These are phyloP conservation scores for Tautogolabrus adspersus DNA, from an alignment of 2,113 vertebrate species.

Conservation along the genomic window DNA sequence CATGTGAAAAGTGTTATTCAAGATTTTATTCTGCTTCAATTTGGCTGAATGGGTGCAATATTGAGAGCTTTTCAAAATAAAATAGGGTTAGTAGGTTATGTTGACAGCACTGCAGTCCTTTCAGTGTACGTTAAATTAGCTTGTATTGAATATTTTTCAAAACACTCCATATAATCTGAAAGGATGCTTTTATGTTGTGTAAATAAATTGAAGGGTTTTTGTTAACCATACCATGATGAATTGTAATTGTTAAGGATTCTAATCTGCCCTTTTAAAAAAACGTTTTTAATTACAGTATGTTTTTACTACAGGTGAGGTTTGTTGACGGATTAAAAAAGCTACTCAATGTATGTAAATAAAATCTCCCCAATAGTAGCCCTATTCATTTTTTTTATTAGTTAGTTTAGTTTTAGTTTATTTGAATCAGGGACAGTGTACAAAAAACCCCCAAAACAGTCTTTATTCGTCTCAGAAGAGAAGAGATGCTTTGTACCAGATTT, in stretches of 20 bases:
- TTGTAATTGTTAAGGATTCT: too few relatives aligned
- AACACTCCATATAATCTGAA: background rate
- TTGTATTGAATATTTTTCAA: background rate
- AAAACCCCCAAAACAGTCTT: too few relatives aligned
- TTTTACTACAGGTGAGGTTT: background rate
- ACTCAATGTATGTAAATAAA: too few relatives aligned
- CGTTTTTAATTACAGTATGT: background rate
- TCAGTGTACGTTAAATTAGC: background rate
- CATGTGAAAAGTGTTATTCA: background rate
- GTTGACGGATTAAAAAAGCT: background rate
- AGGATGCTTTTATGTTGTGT: too few relatives aligned
- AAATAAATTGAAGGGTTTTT: too few relatives aligned
- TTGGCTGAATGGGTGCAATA: background rate
- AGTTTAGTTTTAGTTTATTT: too few relatives aligned
- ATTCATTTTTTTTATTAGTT: too few relatives aligned
- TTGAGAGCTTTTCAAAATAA: background rate
- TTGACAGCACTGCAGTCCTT: background rate
- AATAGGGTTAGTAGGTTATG: constrained; percentile 5
- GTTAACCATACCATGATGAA: too few relatives aligned
- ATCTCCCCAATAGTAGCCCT: too few relatives aligned
- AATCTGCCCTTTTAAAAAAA: background rate
- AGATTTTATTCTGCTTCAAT: background rate
- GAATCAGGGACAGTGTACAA: too few relatives aligned
- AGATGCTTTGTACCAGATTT: too few relatives aligned
- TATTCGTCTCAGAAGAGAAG: too few relatives aligned